Evolutionary conservation across 2,113 vertebrate genomes (phyloP), one percentile per base, ranked within the genome.

Genomic region (Crotalus horridus): DNA sequence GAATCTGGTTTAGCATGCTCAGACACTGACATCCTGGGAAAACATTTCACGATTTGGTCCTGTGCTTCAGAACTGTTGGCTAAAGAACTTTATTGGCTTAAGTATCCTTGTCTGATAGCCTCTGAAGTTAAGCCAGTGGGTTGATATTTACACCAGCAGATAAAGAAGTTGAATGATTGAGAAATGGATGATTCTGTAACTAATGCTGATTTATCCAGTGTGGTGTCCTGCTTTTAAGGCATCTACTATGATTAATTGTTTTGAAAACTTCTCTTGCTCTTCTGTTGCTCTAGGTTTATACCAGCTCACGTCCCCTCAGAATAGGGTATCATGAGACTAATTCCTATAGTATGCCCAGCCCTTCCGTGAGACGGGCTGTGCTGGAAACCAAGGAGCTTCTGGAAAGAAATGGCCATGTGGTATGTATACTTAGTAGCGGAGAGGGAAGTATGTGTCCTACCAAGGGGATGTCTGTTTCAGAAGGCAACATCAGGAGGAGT

Each of bases 381-480:
- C 92, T 97, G 87, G 98, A 99, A 96, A 98, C 97, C 6, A 99
- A 98, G 96, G 93, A 96, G 90, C 96, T 98, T 74, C 85, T 99
- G 33, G 98, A 99, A 96, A 96, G 97, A 26, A 98, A 99, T 0
- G 99, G 99, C 0, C 99, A 99, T 96, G 99, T 97, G 93, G 99
- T 99, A 96, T 53, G 96, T 6, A 24, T 48, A 29, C 92, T 59
- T 4, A 43, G 20, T 39, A 39, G n/a, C 2, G 6, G 33, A 39
- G 7, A 81, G 74, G 17, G 33, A 20, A 13, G 5, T 74, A n/a
- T 74, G 13, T 33, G 12, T 33, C 2, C 0, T 15, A n/a, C 29
- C 64, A 69, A 69, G 1, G n/a, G n/a, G 15, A 8, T 17, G 74
- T 81, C 33, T 43, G 33, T 81, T 43, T 81, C 74, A 43, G 74